Percentiles rank a stretch among this genome's conserved stretches.
These are phyloP conservation scores for Leptura quadrifasciata DNA, from an alignment of 2,888 invertebrate genomes.

Conservation along the genomic window DNA sequence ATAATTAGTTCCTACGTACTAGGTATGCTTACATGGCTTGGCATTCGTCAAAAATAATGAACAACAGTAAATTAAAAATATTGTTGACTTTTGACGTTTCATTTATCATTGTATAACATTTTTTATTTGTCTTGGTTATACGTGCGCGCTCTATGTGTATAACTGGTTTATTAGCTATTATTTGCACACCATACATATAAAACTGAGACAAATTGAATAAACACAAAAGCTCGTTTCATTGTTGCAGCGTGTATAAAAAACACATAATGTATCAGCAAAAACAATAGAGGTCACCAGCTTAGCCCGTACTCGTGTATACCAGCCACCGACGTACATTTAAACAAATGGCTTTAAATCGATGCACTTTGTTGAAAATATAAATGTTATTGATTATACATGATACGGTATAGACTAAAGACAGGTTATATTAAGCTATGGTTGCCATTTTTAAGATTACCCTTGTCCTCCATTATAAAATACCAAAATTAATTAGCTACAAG, in stretches of 20 bases:
- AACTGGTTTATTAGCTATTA: slow-evolving; percentile 39
- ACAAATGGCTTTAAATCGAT: slow-evolving; percentile 17
- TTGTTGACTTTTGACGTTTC: slow-evolving; percentile 17
- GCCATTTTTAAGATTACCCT: neutral
- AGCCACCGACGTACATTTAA: slow-evolving; percentile 3
- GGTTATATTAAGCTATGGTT: neutral
- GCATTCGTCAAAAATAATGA: slow-evolving; percentile 12
- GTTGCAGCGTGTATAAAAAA: slow-evolving; percentile 23
- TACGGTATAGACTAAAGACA: neutral
- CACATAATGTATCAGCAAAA: slow-evolving; percentile 20
- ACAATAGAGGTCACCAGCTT: slow-evolving; percentile 23
- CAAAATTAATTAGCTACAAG: neutral
- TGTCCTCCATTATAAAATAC: neutral
- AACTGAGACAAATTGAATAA: slow-evolving; percentile 35
- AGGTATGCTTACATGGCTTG: neutral
- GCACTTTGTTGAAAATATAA: neutral
- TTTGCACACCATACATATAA: slow-evolving; percentile 33
- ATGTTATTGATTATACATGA: neutral
- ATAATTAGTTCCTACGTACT: neutral
- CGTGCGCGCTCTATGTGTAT: slow-evolving; percentile 14
- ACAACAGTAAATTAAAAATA: slow-evolving; percentile 19
- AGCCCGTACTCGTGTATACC: neutral
- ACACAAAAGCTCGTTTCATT: slow-evolving; percentile 28
- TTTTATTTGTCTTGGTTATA: slow-evolving; percentile 19
- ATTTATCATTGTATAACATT: slow-evolving; percentile 32